phyloP scores from a whole-genome alignment of 64 coral and sea anemone species.

The Stichodactyla helianthus region DNA sequence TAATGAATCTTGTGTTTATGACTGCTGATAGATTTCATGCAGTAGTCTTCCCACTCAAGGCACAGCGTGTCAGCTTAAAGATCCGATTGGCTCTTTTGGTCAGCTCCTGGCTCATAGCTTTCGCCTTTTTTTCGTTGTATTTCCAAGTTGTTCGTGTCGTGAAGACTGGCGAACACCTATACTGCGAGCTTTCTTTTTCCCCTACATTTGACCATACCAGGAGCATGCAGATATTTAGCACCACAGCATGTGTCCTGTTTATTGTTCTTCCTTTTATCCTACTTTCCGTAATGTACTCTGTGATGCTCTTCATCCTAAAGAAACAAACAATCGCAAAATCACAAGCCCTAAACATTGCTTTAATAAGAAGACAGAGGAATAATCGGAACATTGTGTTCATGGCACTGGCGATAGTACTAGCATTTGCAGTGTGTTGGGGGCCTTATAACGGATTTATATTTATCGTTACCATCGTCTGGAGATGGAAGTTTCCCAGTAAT shows the following conservation, averaged over 20 bases:
- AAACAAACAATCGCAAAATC: conserved; percentile 12
- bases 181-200: background rate
- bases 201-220: background rate
- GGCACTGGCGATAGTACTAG: conserved; percentile 13
- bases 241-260: conserved; percentile 23
- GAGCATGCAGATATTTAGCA: background rate
- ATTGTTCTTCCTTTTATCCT: conserved; percentile 25
- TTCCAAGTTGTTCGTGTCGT: conserved; percentile 11
- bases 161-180: background rate
- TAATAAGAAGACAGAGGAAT: background rate
- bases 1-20: conserved; percentile 61
- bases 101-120: conserved; percentile 3
- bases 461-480: conserved; percentile 2
- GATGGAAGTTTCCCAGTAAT: conserved; percentile 12
- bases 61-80: conserved; percentile 12
- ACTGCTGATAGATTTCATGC: conserved; percentile 63
- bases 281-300: conserved; percentile 29
- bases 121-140: conserved; percentile 14
- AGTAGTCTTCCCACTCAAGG: conserved; percentile 58
- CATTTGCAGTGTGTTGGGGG: background rate
- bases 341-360: background rate
- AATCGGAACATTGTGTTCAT: conserved; percentile 30
- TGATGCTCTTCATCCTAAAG: conserved; percentile 27
- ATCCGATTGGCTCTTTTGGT: background rate
- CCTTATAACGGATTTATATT: conserved; percentile 32